Base-by-base conservation (phyloP, 1,140 invertebrate genomes). In the Papilio machaon region DNA sequence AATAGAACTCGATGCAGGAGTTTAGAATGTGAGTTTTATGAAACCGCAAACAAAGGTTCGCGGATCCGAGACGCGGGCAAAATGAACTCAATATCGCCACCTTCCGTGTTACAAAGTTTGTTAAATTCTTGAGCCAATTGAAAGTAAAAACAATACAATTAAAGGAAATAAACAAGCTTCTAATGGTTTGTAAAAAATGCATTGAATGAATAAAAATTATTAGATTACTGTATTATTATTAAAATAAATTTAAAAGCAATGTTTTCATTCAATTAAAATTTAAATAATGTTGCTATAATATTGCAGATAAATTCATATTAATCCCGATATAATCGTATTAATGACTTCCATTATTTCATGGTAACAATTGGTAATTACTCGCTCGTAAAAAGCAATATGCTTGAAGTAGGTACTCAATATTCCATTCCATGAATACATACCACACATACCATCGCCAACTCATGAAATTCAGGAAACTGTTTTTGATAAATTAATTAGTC, bases 331-430 rank as follows among this genome's bases (percentile, higher is more conserved):
- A 70, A 70, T 70, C 64, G 30, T 70, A 30, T 70, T 70, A 70
- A 70, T 35, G 64, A 70, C 64, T 64, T 64, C 35, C 64, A 70
- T 70, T 70, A 70, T 70, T 70, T 70, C 64, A 70, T 70, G 64
- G 23, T 35, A 35, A 35, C 64, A 70, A 70, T 70, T 70, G 30
- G 64, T 7, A 70, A 35, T 35, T 35, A 35, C 64, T 70, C 64
- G 64, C 30, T 35, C 23, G 64, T 70, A 15, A 15, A 70, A 70
- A 35, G 64, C 64, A 35, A 70, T 38, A 70, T 38, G 64, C 64
- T 8, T 38, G 30, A 15, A 70, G 64, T 35, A 70, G 10, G 3
- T 15, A 35, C 64, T 70, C 15, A 70, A 70, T 70, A 70, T 38
- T 70, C 11, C 11, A 70, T 70, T 70, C 8, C 5, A 35, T 13